Conservation (phyloP, 2,888 invertebrate species). For the Formica aserva region DNA sequence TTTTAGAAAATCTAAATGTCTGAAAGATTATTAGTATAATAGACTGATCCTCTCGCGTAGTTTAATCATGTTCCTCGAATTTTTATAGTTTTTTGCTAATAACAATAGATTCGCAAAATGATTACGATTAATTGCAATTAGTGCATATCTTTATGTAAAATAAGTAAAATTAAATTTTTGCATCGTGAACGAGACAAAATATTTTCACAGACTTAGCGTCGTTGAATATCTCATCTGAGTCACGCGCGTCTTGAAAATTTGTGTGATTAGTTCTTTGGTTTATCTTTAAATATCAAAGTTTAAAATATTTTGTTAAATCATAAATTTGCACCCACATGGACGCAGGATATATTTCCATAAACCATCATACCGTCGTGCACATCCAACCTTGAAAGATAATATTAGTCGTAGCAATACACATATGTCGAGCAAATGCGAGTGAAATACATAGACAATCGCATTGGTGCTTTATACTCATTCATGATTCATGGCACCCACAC, state of each 20-base stretch:
- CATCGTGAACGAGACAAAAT: background rate
- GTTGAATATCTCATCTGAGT: background rate
- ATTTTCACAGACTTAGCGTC: background rate
- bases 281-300: background rate
- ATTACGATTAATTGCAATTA: background rate
- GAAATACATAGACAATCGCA: conserved; percentile 2
- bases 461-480: conserved; percentile 42
- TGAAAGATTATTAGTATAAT: background rate
- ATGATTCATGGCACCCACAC: conserved; percentile 42
- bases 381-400: conserved; percentile 46
- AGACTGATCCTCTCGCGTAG: background rate
- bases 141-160: background rate
- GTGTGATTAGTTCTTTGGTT: background rate
- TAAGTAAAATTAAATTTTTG: background rate
- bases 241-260: background rate
- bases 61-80: background rate
- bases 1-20: background rate
- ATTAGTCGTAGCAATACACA: conserved; percentile 18
- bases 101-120: background rate
- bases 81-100: background rate
- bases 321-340: background rate
- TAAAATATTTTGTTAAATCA: background rate
- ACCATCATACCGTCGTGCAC: background rate
- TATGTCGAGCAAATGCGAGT: conserved; percentile 6
- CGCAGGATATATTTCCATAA: conserved; percentile 28